Percentiles rank a stretch among this genome's conserved stretches.
phyloP scores from a whole-genome alignment of 2,888 invertebrate genomes.

The Papilio elwesi region DNA sequence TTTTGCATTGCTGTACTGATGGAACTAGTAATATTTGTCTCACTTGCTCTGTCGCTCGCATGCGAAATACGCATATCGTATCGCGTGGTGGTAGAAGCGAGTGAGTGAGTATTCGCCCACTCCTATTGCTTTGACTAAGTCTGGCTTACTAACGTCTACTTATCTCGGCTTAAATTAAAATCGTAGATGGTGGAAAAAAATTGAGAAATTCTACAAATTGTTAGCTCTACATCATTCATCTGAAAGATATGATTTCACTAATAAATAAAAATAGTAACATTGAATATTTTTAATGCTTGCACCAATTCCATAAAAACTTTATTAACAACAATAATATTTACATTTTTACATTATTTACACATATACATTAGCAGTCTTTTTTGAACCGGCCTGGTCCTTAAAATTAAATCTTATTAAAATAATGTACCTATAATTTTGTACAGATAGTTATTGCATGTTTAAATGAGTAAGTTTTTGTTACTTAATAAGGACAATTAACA shows the following conservation, averaged over 20 bases:
- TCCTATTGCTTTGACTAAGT: too few species aligned
- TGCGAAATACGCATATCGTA: too few species aligned
- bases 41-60: too few species aligned
- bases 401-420: slow-evolving; percentile 38
- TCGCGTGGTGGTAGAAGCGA: too few species aligned
- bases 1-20: too few species aligned
- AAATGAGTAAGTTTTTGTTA: background rate
- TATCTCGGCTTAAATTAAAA: too few species aligned
- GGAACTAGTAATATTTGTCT: too few species aligned
- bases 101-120: too few species aligned
- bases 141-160: too few species aligned
- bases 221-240: background rate
- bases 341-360: slow-evolving; percentile 50
- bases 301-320: slow-evolving; percentile 46
- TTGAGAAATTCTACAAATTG: too few species aligned
- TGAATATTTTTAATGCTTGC: slow-evolving; percentile 46
- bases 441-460: slow-evolving; percentile 32
- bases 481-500: slow-evolving; percentile 82
- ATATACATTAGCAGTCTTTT: slow-evolving; percentile 66
- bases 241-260: background rate
- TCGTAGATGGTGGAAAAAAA: too few species aligned
- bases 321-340: slow-evolving; percentile 52
- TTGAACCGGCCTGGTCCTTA: slow-evolving; percentile 49
- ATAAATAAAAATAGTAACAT: slow-evolving; percentile 2
- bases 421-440: slow-evolving; percentile 32